Evolutionary conservation across 2,888 invertebrate species (phyloP).

Genomic region (Ophion obscuratus): DNA sequence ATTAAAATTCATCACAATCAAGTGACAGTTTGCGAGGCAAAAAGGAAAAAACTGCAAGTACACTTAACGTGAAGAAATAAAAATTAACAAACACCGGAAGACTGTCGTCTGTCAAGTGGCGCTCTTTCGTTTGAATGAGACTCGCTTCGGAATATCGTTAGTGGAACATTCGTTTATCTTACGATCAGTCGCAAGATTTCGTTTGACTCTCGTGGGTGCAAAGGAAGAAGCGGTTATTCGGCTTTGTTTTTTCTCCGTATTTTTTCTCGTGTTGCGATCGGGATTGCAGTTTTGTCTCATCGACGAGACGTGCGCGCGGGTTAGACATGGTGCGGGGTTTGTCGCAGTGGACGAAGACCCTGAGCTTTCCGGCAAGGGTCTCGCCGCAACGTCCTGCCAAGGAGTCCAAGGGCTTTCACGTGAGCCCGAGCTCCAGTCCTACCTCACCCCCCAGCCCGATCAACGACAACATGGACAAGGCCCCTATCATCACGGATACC

Average conservation of each 20-base stretch:
- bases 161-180: too few relatives aligned
- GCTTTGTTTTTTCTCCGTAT: constrained; percentile 9
- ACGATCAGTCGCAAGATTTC: too few relatives aligned
- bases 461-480: constrained; percentile 80
- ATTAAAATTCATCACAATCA: too few relatives aligned
- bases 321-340: constrained; percentile 93
- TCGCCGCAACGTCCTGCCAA: constrained; percentile 92
- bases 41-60: too few relatives aligned
- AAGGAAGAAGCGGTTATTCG: neutral
- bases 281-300: constrained; percentile 22
- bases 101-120: too few relatives aligned
- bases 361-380: constrained; percentile 94
- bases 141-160: too few relatives aligned
- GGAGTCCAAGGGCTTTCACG: constrained; percentile 85
- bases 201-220: constrained; percentile 6
- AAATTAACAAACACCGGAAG: too few relatives aligned
- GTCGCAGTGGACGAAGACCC: constrained; percentile 95
- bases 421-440: constrained; percentile 85
- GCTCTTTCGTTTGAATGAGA: too few relatives aligned
- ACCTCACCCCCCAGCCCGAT: constrained; percentile 82
- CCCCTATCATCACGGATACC: constrained; percentile 79
- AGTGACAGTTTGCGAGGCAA: too few relatives aligned
- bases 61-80: too few relatives aligned
- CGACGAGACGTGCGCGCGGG: constrained; percentile 39
- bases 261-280: neutral